Conservation (phyloP, 1,140 invertebrate genomes). For the Drosophila bipectinata region DNA sequence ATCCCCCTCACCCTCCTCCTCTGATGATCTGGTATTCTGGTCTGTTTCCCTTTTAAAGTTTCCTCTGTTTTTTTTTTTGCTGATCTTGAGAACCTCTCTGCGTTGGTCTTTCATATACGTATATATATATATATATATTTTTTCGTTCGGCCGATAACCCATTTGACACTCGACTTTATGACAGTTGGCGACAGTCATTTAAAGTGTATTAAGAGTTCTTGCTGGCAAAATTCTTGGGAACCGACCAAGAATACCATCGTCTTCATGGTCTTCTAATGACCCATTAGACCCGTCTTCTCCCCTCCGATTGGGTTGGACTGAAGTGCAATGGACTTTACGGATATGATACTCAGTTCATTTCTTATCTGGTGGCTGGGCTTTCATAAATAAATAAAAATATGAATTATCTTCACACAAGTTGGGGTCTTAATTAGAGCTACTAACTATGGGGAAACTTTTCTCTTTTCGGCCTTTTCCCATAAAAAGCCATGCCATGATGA, state of each 20-base stretch:
- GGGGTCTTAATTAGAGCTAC: conserved; percentile 26
- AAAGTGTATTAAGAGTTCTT: conserved; percentile 49
- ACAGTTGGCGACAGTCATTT: conserved; percentile 49
- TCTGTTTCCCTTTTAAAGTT: neutral
- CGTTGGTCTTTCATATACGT: conserved; percentile 24
- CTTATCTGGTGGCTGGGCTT: too few relatives aligned
- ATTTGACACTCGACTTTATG: conserved; percentile 49
- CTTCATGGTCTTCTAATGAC: conserved; percentile 1
- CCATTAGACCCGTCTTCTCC: too few relatives aligned
- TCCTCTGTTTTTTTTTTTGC: conserved; percentile 4
- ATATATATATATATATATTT: too few relatives aligned
- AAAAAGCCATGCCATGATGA: conserved; percentile 6
- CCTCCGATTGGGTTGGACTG: too few relatives aligned
- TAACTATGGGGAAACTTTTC: conserved; percentile 29
- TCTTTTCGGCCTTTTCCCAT: conserved; percentile 3
- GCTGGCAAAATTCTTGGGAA: neutral
- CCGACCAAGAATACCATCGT: too few relatives aligned
- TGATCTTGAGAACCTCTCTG: conserved; percentile 44
- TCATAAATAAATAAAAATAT: too few relatives aligned
- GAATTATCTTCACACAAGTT: too few relatives aligned
- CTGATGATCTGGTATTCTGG: neutral
- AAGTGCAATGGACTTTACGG: too few relatives aligned
- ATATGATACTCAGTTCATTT: too few relatives aligned
- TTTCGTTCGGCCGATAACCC: conserved; percentile 35
- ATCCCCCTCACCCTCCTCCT: neutral